Base-by-base conservation (phyloP, 1,140 invertebrate genomes). In the Metopolophium dirhodum region DNA sequence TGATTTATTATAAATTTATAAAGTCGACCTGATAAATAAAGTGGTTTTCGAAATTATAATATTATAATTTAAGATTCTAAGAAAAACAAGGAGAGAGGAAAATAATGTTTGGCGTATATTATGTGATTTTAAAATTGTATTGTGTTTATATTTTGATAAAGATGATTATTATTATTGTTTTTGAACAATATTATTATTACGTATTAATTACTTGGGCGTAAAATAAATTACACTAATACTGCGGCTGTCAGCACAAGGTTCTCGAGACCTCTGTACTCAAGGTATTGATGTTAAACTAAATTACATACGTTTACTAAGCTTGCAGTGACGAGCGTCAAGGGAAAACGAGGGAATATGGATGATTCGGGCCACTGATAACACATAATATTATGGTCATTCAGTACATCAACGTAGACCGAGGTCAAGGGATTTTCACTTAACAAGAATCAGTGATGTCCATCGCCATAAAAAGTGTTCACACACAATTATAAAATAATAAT, bases 291-390 rank as follows among this genome's bases (percentile, higher is more conserved):
- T 61, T 68, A 61, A 68, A 68, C 54, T 90, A 45, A 90, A 90
- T 68, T 30, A n/a, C 54, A 47, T 68, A 57, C n/a, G 51, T 57
- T 89, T 89, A 22, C 35, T 89, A 18, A 45, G 14, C 22, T 45
- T 68, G 14, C 20, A 54, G n/a, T 68, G 54, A 68, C 51, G 26
- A 8, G 18, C 89, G 37, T 68, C 89, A 90, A 90, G 89, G 89
- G 82, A 86, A 93, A 57, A 93, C 47, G 35, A 35, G 41, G 35
- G 35, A 49, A 57, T 54, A 93, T 22, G 49, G 35, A 91, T 85
- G 77, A 93, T 93, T 93, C 18, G 22, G n/a, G 49, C 35, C 47
- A 93, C 49, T 86, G 77, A 93, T 93, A 92, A 54, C 14, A 35
- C 26, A n/a, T 14, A 86, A 61, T 77, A 41, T 51, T 92, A 49